Evolutionary conservation across 37 sponge, comb jelly and placozoan genomes (phyloP).

Genomic region (Theonella swinhoei): DNA sequence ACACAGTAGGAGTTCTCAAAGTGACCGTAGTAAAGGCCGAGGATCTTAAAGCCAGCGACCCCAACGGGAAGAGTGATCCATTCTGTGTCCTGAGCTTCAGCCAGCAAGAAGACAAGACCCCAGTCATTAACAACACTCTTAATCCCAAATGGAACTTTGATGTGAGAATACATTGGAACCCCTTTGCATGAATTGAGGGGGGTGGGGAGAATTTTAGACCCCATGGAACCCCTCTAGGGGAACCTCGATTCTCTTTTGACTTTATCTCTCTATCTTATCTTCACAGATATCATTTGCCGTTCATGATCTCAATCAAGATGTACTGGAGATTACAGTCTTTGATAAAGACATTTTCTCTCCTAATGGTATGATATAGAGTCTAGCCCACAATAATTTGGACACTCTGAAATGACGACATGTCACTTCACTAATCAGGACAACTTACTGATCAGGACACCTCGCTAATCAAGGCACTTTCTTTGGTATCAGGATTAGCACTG

Average conservation of each 20-base stretch:
- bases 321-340: slow-evolving; percentile 75
- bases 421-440: too few species aligned
- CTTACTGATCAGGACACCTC: too few species aligned
- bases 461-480: too few species aligned
- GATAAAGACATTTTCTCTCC: slow-evolving; percentile 88
- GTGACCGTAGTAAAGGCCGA: slow-evolving; percentile 71
- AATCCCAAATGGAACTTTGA: slow-evolving; percentile 82
- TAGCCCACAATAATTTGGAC: neutral
- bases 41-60: slow-evolving; percentile 65
- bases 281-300: slow-evolving; percentile 68
- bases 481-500: neutral
- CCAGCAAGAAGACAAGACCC: slow-evolving; percentile 63
- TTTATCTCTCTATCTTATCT: neutral
- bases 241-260: neutral
- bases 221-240: neutral
- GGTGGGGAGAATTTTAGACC: neutral
- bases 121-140: slow-evolving; percentile 44
- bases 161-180: slow-evolving; percentile 21
- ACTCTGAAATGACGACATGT: too few species aligned
- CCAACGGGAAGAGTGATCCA: slow-evolving; percentile 77
- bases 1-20: slow-evolving; percentile 27
- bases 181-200: neutral
- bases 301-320: slow-evolving; percentile 48
- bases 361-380: slow-evolving; percentile 62
- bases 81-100: slow-evolving; percentile 73